phyloP scores from a whole-genome alignment of 2,113 vertebrate species.

The Smithornis capensis region DNA sequence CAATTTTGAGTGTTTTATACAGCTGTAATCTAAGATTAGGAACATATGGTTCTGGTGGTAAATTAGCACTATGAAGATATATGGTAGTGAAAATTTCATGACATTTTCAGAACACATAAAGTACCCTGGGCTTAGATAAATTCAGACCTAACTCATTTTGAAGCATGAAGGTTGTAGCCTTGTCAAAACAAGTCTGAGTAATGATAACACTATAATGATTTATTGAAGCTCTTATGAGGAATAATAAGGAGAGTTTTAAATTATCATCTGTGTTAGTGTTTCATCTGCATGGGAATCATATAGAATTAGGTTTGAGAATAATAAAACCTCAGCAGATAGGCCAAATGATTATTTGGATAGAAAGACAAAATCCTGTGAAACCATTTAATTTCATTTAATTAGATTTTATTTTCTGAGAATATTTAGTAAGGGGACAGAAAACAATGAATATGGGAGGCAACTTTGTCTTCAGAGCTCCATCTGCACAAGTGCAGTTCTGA shows the following conservation, averaged over 20 bases:
- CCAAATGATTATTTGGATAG: neutral
- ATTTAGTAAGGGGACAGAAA: neutral
- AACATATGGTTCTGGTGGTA: conserved; percentile 43
- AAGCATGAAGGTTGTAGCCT: conserved; percentile 53
- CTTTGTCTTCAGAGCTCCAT: neutral
- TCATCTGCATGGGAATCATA: neutral
- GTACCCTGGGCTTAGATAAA: conserved; percentile 39
- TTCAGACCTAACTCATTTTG: conserved; percentile 44
- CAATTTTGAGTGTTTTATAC: conserved; percentile 25
- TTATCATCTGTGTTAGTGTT: conserved; percentile 14
- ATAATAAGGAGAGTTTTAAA: conserved; percentile 56
- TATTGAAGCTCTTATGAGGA: conserved; percentile 48
- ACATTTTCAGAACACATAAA: conserved; percentile 53
- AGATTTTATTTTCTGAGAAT: neutral
- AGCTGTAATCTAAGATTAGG: conserved; percentile 52
- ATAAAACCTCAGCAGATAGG: neutral
- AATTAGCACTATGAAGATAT: conserved; percentile 53
- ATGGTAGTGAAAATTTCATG: conserved; percentile 52
- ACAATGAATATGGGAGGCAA: neutral
- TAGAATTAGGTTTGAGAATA: neutral
- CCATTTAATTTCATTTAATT: neutral
- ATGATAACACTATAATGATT: conserved; percentile 54
- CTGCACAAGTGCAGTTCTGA: neutral
- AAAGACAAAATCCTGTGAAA: conserved; percentile 1
- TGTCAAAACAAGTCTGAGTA: conserved; percentile 51